A percentile compares a stretch with the other conserved stretches of the same genome.
Evolutionary conservation across 92 coral and sea anemone species (phyloP).

Genomic region (Porites divaricata): DNA sequence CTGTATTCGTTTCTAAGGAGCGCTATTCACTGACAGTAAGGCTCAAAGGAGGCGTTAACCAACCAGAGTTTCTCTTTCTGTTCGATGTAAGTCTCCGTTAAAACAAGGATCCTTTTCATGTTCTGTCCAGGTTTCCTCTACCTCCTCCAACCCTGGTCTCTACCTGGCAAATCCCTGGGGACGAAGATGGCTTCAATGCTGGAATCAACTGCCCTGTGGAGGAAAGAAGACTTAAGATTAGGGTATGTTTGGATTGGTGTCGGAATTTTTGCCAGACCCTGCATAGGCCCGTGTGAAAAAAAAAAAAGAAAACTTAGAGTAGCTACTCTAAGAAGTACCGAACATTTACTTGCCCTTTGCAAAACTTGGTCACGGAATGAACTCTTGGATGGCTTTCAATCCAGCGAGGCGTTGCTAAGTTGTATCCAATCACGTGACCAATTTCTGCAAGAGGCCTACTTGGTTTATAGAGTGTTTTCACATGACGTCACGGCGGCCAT

Average conservation of each 20-base stretch:
- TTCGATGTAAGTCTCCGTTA: background rate
- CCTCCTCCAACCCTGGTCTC: constrained; percentile 80
- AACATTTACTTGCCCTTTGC: no score
- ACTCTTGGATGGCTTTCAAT: no score
- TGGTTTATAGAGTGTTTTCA: no score
- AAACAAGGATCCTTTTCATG: background rate
- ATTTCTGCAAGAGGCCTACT: no score
- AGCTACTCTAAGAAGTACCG: no score
- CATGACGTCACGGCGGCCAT: no score
- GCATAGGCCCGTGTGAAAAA: background rate
- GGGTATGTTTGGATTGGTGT: constrained; percentile 55
- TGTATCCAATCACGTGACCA: no score
- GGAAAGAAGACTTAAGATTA: constrained; percentile 76
- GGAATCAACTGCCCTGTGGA: constrained; percentile 90
- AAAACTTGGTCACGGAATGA: no score
- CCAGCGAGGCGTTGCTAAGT: no score
- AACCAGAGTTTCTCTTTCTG: constrained; percentile 17
- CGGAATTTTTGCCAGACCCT: background rate
- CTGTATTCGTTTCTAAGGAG: background rate
- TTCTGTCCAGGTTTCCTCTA: constrained; percentile 83
- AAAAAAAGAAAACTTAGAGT: no score
- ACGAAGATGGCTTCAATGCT: constrained; percentile 69
- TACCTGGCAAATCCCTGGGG: constrained; percentile 90
- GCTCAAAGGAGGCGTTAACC: constrained; percentile 26
- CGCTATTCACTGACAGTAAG: background rate